Evolutionary conservation across 2,113 vertebrate species (phyloP).

Genomic region (Salminus brasiliensis): DNA sequence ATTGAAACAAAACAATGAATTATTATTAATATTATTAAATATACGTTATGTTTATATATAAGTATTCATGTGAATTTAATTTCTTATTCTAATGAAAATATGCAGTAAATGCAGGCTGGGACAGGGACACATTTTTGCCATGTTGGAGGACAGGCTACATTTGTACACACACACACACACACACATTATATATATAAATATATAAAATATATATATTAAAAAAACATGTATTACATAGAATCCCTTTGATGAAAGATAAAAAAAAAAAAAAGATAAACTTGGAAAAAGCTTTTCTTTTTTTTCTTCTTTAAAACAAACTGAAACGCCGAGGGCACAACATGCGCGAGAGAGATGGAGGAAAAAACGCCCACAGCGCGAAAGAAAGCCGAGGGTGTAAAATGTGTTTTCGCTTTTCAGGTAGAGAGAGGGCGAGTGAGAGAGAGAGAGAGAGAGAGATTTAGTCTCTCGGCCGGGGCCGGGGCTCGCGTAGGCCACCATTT

Average conservation of each 20-base stretch:
- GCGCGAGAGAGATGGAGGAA: not conserved
- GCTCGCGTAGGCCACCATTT: not conserved
- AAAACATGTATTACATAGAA: not conserved
- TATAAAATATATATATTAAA: too few species aligned
- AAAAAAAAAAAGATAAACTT: not conserved
- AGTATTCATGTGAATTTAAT: too few species aligned
- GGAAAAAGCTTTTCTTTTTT: not conserved
- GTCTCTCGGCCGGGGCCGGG: too few species aligned
- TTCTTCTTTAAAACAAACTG: not conserved
- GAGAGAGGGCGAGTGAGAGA: not conserved
- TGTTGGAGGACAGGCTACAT: too few species aligned
- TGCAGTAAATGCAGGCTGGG: too few species aligned
- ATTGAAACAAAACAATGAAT: too few species aligned
- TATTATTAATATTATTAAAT: too few species aligned
- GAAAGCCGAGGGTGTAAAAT: slow-evolving; percentile 25
- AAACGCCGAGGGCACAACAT: not conserved
- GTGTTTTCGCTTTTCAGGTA: slow-evolving; percentile 29
- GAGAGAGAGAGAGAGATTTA: not conserved
- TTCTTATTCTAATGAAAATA: too few species aligned
- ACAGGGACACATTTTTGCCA: too few species aligned
- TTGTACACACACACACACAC: not conserved
- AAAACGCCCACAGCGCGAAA: slow-evolving; percentile 18
- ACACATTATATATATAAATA: too few species aligned
- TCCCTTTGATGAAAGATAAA: not conserved
- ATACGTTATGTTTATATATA: too few species aligned